Evolutionary conservation across 2,888 invertebrate genomes (phyloP).

Genomic region (Frankliniella fusca): DNA sequence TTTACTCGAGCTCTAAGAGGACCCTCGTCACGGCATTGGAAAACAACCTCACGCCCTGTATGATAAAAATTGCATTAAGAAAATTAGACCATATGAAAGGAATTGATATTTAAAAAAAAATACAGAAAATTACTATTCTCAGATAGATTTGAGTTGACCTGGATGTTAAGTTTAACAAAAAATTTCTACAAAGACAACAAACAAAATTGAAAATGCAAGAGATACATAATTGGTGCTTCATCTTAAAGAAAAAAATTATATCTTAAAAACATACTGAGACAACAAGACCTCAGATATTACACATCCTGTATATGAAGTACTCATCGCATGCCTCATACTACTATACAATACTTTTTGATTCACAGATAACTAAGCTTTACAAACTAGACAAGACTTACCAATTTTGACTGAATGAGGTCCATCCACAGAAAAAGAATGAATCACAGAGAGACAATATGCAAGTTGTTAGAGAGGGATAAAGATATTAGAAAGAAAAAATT

Average conservation of each 20-base stretch:
- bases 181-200: too few species aligned
- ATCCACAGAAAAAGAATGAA: conserved; percentile 14
- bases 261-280: background rate
- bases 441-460: background rate
- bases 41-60: conserved; percentile 83
- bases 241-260: background rate
- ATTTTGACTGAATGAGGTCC: conserved; percentile 10
- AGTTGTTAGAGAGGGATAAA: background rate
- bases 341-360: background rate
- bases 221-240: too few species aligned
- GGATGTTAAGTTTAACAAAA: too few species aligned
- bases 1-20: conserved; percentile 66
- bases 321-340: background rate
- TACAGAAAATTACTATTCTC: too few species aligned
- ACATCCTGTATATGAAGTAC: too few species aligned
- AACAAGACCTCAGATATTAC: too few species aligned
- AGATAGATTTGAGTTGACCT: too few species aligned
- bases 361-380: background rate
- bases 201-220: too few species aligned
- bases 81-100: too few species aligned
- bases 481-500: background rate
- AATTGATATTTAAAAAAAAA: too few species aligned
- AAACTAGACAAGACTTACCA: background rate
- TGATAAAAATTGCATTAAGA: conserved; percentile 17
- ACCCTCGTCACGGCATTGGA: conserved; percentile 91